Percentiles rank a stretch among this genome's conserved stretches.
Conservation (phyloP, 2,113 vertebrate species). For the Xiphias gladius region DNA sequence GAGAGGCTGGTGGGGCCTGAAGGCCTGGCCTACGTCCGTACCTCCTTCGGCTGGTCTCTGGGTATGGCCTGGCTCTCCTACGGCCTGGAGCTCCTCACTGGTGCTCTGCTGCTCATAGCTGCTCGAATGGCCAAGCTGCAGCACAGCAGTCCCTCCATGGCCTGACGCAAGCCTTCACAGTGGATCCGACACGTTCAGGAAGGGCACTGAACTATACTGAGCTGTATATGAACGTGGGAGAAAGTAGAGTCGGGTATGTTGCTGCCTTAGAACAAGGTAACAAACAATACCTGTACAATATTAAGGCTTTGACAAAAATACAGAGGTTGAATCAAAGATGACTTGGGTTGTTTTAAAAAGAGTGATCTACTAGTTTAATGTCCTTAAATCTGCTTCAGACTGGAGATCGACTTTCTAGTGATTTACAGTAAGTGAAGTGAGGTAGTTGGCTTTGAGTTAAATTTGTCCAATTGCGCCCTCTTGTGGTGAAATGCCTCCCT, state of each 20-base stretch:
- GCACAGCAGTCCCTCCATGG: conserved; percentile 22
- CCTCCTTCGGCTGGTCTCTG: conserved; percentile 83
- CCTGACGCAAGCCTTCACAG: conserved; percentile 27
- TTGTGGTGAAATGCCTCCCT: conserved; percentile 33
- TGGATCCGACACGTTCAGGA: background rate
- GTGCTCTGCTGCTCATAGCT: conserved; percentile 65
- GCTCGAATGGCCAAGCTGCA: conserved; percentile 48
- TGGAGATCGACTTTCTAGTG: background rate
- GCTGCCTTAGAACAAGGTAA: background rate
- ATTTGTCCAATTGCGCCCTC: conserved; percentile 18
- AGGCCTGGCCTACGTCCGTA: conserved; percentile 56
- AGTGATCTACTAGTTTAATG: background rate
- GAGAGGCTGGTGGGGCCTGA: conserved; percentile 64
- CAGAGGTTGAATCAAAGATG: background rate
- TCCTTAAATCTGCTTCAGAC: background rate
- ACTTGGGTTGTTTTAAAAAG: background rate
- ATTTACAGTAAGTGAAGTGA: background rate
- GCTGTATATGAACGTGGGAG: background rate
- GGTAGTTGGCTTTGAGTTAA: background rate
- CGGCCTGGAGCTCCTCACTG: conserved; percentile 70
- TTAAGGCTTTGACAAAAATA: background rate
- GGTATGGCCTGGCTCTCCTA: conserved; percentile 86
- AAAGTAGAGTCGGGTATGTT: background rate
- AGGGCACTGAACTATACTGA: background rate
- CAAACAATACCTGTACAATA: background rate